These are phyloP conservation scores for Cetonia aurata DNA, from an alignment of 2,888 invertebrate genomes.

Conservation along the genomic window DNA sequence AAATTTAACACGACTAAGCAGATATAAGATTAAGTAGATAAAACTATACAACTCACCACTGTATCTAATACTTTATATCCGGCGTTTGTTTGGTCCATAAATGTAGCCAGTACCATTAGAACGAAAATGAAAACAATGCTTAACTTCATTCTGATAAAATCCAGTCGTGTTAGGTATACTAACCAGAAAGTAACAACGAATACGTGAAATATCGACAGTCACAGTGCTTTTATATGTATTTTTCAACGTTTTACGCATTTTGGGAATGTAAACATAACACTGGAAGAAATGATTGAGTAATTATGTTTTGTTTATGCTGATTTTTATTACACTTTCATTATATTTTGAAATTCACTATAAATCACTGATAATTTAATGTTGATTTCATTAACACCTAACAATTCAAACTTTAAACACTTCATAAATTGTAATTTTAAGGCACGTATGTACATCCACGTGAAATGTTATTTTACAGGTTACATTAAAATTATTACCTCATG, in stretches of 20 bases:
- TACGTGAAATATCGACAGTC: no score
- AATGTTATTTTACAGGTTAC: no score
- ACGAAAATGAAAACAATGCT: slow-evolving; percentile 48
- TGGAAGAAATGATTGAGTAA: no score
- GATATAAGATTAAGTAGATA: background rate
- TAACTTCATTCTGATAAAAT: slow-evolving; percentile 48
- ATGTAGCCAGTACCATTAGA: slow-evolving; percentile 48
- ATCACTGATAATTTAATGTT: no score
- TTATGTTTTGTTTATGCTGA: no score
- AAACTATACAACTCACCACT: slow-evolving; percentile 50
- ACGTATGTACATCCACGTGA: no score
- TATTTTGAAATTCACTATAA: no score
- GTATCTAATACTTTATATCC: slow-evolving; percentile 51
- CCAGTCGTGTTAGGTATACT: background rate
- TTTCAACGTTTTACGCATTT: background rate
- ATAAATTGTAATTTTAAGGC: no score
- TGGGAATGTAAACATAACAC: background rate
- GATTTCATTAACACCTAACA: no score
- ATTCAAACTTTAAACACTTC: no score
- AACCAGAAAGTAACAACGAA: background rate
- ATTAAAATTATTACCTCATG: no score
- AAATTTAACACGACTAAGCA: background rate
- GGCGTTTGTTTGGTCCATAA: slow-evolving; percentile 48
- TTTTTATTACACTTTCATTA: no score
- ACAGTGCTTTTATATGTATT: background rate